These are phyloP conservation scores for Drosophila kikkawai DNA, from an alignment of 1,140 invertebrate species.

Conservation along the genomic window DNA sequence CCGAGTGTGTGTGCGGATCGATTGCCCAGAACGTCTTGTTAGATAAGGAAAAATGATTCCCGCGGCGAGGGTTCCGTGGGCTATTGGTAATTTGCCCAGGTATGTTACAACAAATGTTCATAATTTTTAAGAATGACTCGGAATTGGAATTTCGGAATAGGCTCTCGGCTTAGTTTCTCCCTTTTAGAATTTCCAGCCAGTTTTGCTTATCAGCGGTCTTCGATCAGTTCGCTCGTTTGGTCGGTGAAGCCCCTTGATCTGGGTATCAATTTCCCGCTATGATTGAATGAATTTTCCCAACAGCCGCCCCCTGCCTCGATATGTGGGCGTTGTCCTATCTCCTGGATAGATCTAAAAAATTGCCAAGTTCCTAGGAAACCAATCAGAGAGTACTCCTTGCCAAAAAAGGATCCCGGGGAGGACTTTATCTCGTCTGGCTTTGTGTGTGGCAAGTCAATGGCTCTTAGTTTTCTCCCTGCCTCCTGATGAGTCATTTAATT, in stretches of 20 bases:
- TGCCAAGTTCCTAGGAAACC: conserved; percentile 68
- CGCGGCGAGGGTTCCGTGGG: conserved; percentile 45
- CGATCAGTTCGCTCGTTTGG: conserved; percentile 42
- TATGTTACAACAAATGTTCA: conserved; percentile 80
- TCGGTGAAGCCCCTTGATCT: conserved; percentile 61
- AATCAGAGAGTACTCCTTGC: conserved; percentile 31
- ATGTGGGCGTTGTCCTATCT: conserved; percentile 70
- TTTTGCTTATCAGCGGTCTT: conserved; percentile 55
- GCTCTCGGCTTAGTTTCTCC: conserved; percentile 28
- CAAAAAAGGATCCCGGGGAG: conserved; percentile 43
- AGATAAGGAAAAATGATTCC: conserved; percentile 81
- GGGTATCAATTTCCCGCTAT: conserved; percentile 77
- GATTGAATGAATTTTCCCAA: conserved; percentile 74
- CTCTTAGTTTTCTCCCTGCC: conserved; percentile 29
- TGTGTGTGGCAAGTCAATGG: conserved; percentile 61
- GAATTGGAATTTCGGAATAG: conserved; percentile 24
- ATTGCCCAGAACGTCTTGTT: conserved; percentile 76
- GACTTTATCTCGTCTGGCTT: conserved; percentile 20
- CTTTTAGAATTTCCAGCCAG: conserved; percentile 19
- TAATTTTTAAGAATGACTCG: conserved; percentile 83
- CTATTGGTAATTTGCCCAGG: conserved; percentile 74
- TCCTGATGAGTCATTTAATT: conserved; percentile 80
- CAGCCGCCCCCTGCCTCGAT: conserved; percentile 8
- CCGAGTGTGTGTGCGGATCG: conserved; percentile 51
- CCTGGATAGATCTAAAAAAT: conserved; percentile 56